Base-by-base conservation (phyloP, 2,797 vertebrate species). In the Heterohyrax brucei region DNA sequence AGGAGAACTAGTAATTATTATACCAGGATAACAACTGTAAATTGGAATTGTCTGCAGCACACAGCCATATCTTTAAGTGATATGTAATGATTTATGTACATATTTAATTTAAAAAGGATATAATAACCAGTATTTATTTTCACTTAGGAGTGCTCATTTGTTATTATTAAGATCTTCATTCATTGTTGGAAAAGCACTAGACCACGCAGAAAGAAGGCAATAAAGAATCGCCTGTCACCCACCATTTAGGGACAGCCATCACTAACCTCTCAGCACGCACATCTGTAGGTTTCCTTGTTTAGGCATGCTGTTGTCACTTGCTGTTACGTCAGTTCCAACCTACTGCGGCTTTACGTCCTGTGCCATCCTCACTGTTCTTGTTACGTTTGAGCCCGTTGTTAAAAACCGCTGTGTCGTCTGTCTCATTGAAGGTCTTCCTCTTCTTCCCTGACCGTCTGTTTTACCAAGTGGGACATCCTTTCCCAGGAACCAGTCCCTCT, bases 261-360 rank as follows among this genome's bases (percentile, higher is more conserved):
- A 46, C 44, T 94, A 92, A 78, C 81, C 62, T 73, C 92, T 92
- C 70, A 68, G 7, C 22, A 22, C 62, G 13, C 66, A 33, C 84
- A 77, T 81, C 86, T 91, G 21, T 75, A 96, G 33, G 48, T 91
- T 83, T 93, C 94, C 89, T 46, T 89, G 59, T 64, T 56, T 89
- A 93, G 75, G 18, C 10, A 56, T 78, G 64, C 48, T n/a, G 53
- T 13, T 56, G 53, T 56, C 18, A 56, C 13, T 56, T 56, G 53
- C 12, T 13, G 13, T 3, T 16, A 56, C 13, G 53, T 56, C 53
- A 13, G 12, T 56, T 56, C 53, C 12, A 13, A 56, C 53, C 18
- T 16, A 56, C 13, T 14, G 53, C 18, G 53, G 14, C 53, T 16
- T 16, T 56, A 56, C 18, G 53, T 56, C 53, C 53, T 56, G 53